Base-by-base conservation (phyloP, 2,797 vertebrate genomes). In the Pangasius larnaudii region DNA sequence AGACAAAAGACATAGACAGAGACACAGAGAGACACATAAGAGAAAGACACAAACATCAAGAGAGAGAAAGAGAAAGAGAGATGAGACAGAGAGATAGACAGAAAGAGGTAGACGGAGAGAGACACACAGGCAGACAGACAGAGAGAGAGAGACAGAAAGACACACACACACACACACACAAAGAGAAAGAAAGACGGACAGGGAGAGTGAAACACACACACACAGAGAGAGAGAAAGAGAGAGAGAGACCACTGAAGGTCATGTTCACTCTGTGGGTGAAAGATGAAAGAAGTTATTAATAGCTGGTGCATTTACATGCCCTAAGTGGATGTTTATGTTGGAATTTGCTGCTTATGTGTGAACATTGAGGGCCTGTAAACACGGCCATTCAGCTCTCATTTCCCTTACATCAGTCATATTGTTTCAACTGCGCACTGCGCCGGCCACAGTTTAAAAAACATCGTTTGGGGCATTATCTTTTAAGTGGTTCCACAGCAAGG, bases 351-450 rank as follows among this genome's bases (percentile, higher is more conserved):
- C 94, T 95, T 94, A 96, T 96, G 96, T 96, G 96, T 96, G 96
- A 97, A 96, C 96, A 96, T 95, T 93, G 95, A 96, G 94, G 94
- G 94, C 93, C 93, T 96, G 95, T 97, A 97, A 97, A 97, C 96
- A 97, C 91, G 93, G 91, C 95, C 95, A 96, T 96, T 96, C 95
- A 96, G 91, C 93, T 94, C 95, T 94, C 95, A 95, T 96, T 97
- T 97, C 96, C 96, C 94, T 96, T 95, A 96, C 96, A 96, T 96
- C 96, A 96, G 74, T 95, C 94, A 96, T 96, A 96, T 96, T 96
- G 96, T 97, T 97, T 96, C 93, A 95, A 94, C 93, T 93, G 61
- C 13, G 86, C 93, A 92, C 95, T 90, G 93, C 92, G 94, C 91
- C 91, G 69, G 92, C 94, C 93, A 85, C 90, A 93, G 93, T 96